Evolutionary conservation across 1,140 invertebrate genomes (phyloP).

Genomic region (Aphaenogaster floridana): DNA sequence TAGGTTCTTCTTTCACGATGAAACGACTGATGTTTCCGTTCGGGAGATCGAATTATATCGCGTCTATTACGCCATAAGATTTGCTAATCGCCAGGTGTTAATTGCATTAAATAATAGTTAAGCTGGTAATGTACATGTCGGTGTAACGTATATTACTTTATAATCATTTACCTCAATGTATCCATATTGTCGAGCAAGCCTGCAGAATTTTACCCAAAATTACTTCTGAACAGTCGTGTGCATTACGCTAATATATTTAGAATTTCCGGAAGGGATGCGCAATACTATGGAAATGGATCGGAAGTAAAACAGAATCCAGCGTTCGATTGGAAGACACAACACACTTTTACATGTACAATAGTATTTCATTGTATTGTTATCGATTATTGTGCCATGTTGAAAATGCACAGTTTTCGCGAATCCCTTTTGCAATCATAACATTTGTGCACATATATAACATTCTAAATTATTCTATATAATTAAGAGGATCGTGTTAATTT

Average conservation of each 20-base stretch:
- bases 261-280: slow-evolving; percentile 33
- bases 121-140: background rate
- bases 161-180: slow-evolving; percentile 15
- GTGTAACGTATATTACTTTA: background rate
- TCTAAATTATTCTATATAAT: slow-evolving; percentile 4
- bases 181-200: slow-evolving; percentile 12
- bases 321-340: slow-evolving; percentile 37
- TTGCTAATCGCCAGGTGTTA: background rate
- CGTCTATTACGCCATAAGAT: background rate
- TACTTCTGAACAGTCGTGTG: slow-evolving; percentile 7
- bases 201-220: slow-evolving; percentile 56
- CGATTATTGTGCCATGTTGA: slow-evolving; percentile 58
- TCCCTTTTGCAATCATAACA: background rate
- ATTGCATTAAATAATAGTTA: slow-evolving; percentile 24
- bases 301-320: slow-evolving; percentile 54
- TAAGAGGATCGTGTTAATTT: background rate
- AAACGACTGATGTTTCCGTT: background rate
- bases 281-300: slow-evolving; percentile 46
- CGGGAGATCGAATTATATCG: background rate
- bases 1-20: background rate
- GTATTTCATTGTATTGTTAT: slow-evolving; percentile 66
- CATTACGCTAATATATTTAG: slow-evolving; percentile 38
- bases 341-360: slow-evolving; percentile 41
- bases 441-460: background rate
- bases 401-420: slow-evolving; percentile 4